Percentiles rank a stretch among this genome's conserved stretches.
These are phyloP conservation scores for Brachypodius melanocephalos DNA, from an alignment of 2,113 vertebrate species.

Conservation along the genomic window DNA sequence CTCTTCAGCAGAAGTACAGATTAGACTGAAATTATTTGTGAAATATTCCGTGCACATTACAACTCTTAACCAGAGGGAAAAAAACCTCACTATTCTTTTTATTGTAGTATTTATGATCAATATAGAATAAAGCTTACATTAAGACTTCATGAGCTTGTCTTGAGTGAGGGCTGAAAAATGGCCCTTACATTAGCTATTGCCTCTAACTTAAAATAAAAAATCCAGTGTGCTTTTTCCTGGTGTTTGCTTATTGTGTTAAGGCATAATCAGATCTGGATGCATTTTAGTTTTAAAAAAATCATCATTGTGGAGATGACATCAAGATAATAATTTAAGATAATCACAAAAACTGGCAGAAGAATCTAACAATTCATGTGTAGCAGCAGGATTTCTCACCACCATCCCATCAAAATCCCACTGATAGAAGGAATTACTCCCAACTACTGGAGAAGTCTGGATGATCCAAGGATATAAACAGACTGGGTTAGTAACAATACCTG, in stretches of 20 bases:
- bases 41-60: neutral
- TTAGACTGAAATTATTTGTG: neutral
- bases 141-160: neutral
- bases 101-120: neutral
- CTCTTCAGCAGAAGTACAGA: neutral
- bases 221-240: neutral
- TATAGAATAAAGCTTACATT: neutral
- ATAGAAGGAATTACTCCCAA: fast-evolving
- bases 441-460: fast-evolving
- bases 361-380: neutral
- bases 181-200: neutral
- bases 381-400: neutral
- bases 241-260: neutral
- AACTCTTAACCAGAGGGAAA: neutral
- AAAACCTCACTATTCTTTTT: neutral
- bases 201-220: neutral
- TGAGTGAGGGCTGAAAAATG: neutral
- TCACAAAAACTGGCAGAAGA: fast-evolving
- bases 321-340: neutral
- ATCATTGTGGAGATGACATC: neutral
- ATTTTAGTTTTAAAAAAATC: neutral
- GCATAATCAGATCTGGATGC: neutral
- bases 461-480: neutral
- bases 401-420: neutral
- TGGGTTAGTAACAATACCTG: neutral